Evolutionary conservation across 1,140 invertebrate species (phyloP).

Genomic region (Belonocnema kinseyi): DNA sequence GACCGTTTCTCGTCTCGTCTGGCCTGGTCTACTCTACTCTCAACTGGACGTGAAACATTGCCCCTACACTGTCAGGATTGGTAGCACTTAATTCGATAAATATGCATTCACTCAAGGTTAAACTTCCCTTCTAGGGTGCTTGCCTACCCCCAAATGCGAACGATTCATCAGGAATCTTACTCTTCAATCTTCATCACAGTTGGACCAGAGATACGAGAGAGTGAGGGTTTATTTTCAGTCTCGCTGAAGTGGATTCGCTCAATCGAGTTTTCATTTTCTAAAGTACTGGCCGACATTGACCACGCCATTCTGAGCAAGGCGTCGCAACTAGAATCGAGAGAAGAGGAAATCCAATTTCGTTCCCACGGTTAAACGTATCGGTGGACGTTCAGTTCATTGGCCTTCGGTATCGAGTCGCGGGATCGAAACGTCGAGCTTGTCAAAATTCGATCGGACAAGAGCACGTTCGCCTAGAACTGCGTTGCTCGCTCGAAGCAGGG

Average conservation of each 20-base stretch:
- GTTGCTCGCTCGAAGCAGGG: slow-evolving; percentile 35
- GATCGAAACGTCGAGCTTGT: slow-evolving; percentile 72
- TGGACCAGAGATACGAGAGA: too few species aligned
- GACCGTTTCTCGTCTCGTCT: slow-evolving; percentile 41
- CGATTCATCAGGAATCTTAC: too few species aligned
- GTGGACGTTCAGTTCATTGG: slow-evolving; percentile 56
- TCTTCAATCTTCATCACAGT: too few species aligned
- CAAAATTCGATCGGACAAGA: slow-evolving; percentile 73
- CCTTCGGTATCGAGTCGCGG: slow-evolving; percentile 58
- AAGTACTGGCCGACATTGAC: background rate
- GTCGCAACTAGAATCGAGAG: slow-evolving; percentile 8
- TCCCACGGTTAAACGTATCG: slow-evolving; percentile 65
- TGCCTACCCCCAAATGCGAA: too few species aligned
- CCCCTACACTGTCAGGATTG: slow-evolving; percentile 45
- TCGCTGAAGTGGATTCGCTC: background rate
- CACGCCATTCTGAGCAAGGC: background rate
- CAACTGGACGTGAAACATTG: slow-evolving; percentile 50
- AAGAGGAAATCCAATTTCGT: slow-evolving; percentile 39
- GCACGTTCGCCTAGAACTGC: slow-evolving; percentile 54
- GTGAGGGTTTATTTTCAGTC: too few species aligned
- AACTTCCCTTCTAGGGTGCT: slow-evolving; percentile 38
- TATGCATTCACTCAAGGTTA: slow-evolving; percentile 55
- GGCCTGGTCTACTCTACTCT: slow-evolving; percentile 34
- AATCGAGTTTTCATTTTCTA: slow-evolving; percentile 13
- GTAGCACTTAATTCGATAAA: slow-evolving; percentile 52